A percentile compares a stretch with the other conserved stretches of the same genome.
phyloP scores from a whole-genome alignment of 2,888 invertebrate genomes.

The Coleophora flavipennella region DNA sequence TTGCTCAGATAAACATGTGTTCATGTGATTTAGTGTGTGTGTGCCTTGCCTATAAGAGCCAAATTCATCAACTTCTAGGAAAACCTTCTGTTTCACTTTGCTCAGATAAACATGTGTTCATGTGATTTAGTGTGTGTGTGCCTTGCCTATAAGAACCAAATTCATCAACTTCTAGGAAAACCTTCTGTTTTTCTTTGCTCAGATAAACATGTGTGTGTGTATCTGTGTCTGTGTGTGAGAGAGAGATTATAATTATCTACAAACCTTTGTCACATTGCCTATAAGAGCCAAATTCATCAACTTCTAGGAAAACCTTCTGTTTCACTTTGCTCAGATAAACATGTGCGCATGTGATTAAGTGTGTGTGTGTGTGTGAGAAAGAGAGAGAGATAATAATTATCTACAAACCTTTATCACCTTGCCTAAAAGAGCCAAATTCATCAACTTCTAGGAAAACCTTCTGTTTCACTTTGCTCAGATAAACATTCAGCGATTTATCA shows the following conservation, averaged over 20 bases:
- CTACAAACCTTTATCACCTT: conserved; percentile 15
- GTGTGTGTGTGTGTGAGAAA: no score
- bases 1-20: conserved; percentile 27
- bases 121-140: no score
- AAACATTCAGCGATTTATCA: conserved; percentile 14
- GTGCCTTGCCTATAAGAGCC: conserved; percentile 18
- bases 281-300: conserved; percentile 36
- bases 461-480: conserved; percentile 37
- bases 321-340: conserved; percentile 33
- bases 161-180: conserved; percentile 41
- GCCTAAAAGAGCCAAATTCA: conserved; percentile 28
- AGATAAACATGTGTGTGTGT: conserved; percentile 29
- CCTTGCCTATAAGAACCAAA: conserved; percentile 26
- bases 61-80: conserved; percentile 41
- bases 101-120: conserved; percentile 29
- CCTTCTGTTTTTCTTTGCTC: conserved; percentile 37
- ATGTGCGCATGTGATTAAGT: no score
- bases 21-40: conserved; percentile 7
- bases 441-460: conserved; percentile 39
- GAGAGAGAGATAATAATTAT: no score
- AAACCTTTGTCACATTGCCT: no score
- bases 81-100: conserved; percentile 38
- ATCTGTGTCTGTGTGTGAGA: no score
- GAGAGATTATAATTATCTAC: no score
- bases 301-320: conserved; percentile 39